These are phyloP conservation scores for Smithornis capensis DNA, from an alignment of 2,113 vertebrate genomes.

Conservation along the genomic window DNA sequence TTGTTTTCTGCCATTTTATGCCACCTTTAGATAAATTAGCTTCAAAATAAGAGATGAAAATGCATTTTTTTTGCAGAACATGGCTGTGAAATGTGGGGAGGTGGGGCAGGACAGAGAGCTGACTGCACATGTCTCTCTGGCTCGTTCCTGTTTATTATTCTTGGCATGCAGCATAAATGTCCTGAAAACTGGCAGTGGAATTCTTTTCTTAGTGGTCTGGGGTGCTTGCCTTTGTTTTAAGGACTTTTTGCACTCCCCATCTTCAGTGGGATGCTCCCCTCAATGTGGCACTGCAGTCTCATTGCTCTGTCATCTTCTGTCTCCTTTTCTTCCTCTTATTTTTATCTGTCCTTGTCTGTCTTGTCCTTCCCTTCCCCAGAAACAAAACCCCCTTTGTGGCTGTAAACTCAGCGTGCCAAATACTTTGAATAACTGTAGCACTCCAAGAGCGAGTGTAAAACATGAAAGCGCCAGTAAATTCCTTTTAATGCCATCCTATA, in stretches of 20 bases:
- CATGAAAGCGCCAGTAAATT: constrained; percentile 33
- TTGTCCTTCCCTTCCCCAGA: background rate
- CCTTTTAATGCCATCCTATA: background rate
- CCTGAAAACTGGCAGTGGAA: background rate
- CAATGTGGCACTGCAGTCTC: background rate
- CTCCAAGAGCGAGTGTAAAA: constrained; percentile 7
- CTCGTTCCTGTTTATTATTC: background rate
- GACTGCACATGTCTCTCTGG: background rate
- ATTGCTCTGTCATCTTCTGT: background rate
- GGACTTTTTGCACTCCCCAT: accelerated
- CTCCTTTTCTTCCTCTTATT: background rate
- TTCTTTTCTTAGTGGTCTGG: background rate
- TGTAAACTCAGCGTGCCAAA: background rate
- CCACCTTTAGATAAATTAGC: background rate
- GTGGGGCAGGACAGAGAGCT: background rate
- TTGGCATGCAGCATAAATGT: background rate
- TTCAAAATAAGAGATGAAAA: background rate
- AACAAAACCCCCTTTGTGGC: constrained; percentile 40
- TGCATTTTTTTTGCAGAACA: background rate
- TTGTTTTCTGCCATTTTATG: background rate
- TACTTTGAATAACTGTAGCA: constrained; percentile 35
- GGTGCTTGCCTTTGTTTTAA: background rate
- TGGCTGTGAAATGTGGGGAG: background rate
- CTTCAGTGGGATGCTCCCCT: background rate
- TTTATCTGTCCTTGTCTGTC: background rate